These are phyloP conservation scores for Acanthosoma haemorrhoidale DNA, from an alignment of 2,888 invertebrate species.

Conservation along the genomic window DNA sequence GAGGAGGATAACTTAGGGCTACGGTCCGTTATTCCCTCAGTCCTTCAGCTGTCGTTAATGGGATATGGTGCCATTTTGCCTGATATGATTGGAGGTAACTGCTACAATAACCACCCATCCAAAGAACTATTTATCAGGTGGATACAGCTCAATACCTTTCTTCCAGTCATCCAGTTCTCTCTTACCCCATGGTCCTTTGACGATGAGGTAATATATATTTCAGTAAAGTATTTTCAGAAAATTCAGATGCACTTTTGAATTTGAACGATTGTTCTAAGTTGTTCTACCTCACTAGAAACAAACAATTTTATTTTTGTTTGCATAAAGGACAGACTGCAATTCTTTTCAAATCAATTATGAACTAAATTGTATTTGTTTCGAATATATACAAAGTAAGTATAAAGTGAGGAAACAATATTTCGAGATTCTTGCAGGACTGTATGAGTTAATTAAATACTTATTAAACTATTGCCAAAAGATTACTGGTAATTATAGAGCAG, in stretches of 20 bases:
- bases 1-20: constrained; percentile 61
- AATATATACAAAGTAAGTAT: no score
- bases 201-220: constrained; percentile 49
- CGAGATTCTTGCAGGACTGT: no score
- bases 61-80: constrained; percentile 71
- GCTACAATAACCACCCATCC: constrained; percentile 54
- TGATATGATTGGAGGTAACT: constrained; percentile 72
- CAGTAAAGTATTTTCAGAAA: neutral
- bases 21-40: constrained; percentile 64
- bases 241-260: neutral
- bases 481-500: no score
- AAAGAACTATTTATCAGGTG: constrained; percentile 69
- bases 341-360: no score
- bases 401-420: no score
- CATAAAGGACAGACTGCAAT: no score
- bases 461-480: no score
- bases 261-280: no score
- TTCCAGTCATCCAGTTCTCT: constrained; percentile 76
- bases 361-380: no score
- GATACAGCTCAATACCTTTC: constrained; percentile 70
- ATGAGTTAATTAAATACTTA: no score
- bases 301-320: no score
- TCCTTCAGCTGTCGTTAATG: constrained; percentile 57
- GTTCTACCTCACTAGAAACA: no score
- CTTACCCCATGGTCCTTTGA: constrained; percentile 75